phyloP scores from a whole-genome alignment of 2,797 vertebrate species.

The Crypturellus tataupa region DNA sequence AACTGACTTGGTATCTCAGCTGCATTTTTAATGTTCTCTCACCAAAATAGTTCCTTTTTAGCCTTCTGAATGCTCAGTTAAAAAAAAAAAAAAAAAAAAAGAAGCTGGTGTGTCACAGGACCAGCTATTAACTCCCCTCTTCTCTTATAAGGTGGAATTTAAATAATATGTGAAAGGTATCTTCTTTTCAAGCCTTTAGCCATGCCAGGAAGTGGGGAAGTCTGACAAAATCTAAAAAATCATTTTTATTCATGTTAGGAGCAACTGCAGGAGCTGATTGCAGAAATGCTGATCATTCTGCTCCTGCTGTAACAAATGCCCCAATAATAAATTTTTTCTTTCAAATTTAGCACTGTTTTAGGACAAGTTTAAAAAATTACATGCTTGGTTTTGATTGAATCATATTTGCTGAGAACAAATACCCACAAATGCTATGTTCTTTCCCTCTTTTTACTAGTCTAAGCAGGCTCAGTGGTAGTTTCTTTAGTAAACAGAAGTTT shows the following conservation, averaged over 20 bases:
- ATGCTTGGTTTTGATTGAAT: neutral
- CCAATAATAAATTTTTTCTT: neutral
- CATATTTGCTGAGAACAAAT: neutral
- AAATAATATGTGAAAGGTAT: neutral
- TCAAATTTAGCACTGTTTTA: neutral
- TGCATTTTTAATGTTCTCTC: neutral
- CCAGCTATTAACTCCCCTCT: neutral
- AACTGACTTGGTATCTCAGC: neutral
- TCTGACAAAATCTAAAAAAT: neutral
- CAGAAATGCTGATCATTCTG: neutral
- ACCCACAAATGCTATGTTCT: neutral
- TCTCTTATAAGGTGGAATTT: neutral
- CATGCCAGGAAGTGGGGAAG: neutral
- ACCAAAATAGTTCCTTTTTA: neutral
- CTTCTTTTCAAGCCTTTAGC: neutral
- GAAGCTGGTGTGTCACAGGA: neutral
- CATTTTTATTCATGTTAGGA: neutral
- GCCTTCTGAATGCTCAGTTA: neutral
- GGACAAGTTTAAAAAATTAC: neutral
- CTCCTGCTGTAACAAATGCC: neutral
- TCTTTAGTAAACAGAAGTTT: slow-evolving; percentile 5
- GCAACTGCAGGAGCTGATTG: neutral
- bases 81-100: neutral
- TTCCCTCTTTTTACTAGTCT: neutral
- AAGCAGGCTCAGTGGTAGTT: neutral